These are phyloP conservation scores for Heliconius aoede DNA, from an alignment of 2,888 invertebrate species.

Conservation along the genomic window DNA sequence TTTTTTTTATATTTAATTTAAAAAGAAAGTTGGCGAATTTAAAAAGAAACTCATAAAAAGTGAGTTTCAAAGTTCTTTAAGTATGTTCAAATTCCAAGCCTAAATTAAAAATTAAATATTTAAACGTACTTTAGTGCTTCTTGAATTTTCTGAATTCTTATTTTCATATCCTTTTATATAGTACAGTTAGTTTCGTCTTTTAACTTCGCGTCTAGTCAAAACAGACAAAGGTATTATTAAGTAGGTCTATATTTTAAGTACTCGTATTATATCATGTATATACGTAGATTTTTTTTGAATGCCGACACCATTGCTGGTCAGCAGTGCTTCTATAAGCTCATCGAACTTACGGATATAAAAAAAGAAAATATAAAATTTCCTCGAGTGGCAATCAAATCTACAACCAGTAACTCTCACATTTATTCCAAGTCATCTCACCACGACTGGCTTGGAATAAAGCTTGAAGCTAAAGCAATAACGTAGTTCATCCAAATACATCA, in stretches of 20 bases:
- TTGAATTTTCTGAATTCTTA: background rate
- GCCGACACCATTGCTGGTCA: no score
- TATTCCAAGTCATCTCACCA: background rate
- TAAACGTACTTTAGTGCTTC: background rate
- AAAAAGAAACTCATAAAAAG: background rate
- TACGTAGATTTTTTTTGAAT: no score
- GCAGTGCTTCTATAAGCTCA: no score
- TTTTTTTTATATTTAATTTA: no score
- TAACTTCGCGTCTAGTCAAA: no score
- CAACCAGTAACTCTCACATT: background rate
- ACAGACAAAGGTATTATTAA: no score
- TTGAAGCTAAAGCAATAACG: background rate
- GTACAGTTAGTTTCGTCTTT: no score
- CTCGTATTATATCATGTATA: no score
- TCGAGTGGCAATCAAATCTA: background rate
- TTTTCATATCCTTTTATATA: no score
- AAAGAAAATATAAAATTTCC: background rate
- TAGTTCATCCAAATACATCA: background rate
- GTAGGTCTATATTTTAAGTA: no score
- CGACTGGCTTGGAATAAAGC: background rate
- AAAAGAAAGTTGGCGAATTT: background rate
- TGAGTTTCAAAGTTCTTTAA: background rate
- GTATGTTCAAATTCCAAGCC: background rate
- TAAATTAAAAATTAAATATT: conserved; percentile 10
- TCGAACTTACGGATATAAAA: background rate